Base-by-base conservation (phyloP, 1,140 invertebrate species). In the Globodera ellingtonae region DNA sequence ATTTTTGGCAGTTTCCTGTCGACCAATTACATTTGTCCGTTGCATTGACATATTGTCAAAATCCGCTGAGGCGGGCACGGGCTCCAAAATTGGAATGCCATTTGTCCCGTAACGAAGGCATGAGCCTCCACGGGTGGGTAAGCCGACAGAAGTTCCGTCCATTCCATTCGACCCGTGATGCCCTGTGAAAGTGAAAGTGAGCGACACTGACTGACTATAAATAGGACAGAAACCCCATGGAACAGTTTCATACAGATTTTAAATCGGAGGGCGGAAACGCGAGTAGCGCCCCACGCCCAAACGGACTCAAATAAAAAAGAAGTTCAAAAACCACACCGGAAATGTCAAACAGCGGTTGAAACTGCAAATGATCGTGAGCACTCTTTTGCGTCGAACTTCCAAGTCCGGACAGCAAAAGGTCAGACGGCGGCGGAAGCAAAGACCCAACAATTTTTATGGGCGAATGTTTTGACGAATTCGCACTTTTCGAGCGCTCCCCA, bases 371-470 rank as follows among this genome's bases (percentile, higher is more conserved):
- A 10, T 35, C 46, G 24, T n/a, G 35, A 18, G 6, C 0, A 6
- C 13, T 52, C n/a, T 24, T 79, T 47, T 52, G 35, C 47, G 69
- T 24, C 8, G 79, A 82, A 59, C 6, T 8, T 7, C 80, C 67
- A 59, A 84, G 44, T 44, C 82, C 82, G 46, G 48, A 62, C 10
- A 83, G 59, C 18, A 83, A n/a, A 10, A 83, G 66, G 35, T 83
- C 46, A 10, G 82, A 83, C 9, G 82, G 82, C 21, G 82, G 80
- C 10, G 82, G 82, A 10, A 83, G 62, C 52, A 83, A 13, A n/a
- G 82, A 83, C 7, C 47, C 56, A 15, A 18, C 56, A 15, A 0
- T 13, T 62, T 62, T 62, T 70, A n/a, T 24, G 44, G 5, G 9
- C 72, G 35, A 79, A 72, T 81, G 47, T 47, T 79, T 24, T 13